Evolutionary conservation across 2,888 invertebrate genomes (phyloP).

Genomic region (Cantharis rufa): DNA sequence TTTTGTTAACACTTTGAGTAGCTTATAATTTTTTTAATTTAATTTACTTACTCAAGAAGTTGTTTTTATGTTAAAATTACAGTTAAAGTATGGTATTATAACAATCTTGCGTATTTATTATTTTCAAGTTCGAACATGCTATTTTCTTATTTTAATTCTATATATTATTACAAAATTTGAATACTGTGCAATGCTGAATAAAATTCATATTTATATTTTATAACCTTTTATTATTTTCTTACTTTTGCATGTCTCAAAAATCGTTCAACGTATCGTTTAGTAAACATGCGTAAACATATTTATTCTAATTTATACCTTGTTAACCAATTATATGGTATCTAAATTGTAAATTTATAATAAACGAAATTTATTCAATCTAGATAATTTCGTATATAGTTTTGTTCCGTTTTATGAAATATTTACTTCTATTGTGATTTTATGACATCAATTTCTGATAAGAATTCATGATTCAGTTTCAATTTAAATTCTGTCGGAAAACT

Average conservation of each 20-base stretch:
- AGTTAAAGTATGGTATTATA: too few species aligned
- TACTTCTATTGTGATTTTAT: background rate
- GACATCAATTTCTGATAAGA: background rate
- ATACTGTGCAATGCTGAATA: background rate
- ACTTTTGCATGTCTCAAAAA: background rate
- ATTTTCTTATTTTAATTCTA: background rate
- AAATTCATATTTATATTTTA: background rate
- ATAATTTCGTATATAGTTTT: background rate
- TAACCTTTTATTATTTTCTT: background rate
- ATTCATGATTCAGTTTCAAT: background rate
- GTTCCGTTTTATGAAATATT: background rate
- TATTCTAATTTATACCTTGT: background rate
- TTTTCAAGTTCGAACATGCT: background rate
- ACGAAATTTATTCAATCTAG: background rate
- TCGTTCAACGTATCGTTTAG: background rate
- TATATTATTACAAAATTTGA: background rate
- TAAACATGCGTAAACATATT: background rate
- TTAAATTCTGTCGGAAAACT: background rate
- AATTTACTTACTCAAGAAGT: background rate
- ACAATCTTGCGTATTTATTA: background rate
- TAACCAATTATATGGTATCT: background rate
- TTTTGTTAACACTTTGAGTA: background rate
- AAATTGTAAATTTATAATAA: background rate
- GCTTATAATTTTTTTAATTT: background rate
- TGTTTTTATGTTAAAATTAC: background rate